Conservation (phyloP, 2,113 vertebrate genomes). For the Xiphophorus couchianus region DNA sequence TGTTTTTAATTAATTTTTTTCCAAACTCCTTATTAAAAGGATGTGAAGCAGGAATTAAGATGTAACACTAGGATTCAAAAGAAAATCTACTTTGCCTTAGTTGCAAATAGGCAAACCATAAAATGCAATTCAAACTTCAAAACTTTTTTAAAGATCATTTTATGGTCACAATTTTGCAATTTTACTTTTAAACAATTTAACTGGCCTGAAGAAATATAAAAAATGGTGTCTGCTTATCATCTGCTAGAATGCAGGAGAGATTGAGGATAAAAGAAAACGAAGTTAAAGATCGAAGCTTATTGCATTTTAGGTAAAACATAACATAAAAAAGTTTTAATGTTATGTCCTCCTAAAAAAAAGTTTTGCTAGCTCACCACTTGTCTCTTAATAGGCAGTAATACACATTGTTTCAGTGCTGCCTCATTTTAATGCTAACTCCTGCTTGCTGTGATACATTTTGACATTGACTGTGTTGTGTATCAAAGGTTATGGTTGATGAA, state of each 20-base stretch:
- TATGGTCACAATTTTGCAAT: not conserved
- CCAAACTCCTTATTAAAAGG: too few species aligned
- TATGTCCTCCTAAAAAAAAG: not conserved
- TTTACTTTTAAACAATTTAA: not conserved
- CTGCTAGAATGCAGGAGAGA: not conserved
- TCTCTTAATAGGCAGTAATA: constrained; percentile 21
- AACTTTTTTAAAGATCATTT: not conserved
- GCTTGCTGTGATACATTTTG: constrained; percentile 1
- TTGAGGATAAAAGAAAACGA: too few species aligned
- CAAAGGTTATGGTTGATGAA: constrained; percentile 24
- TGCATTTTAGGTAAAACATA: not conserved
- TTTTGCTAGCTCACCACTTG: not conserved
- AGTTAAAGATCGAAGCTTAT: not conserved
- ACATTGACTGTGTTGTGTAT: constrained; percentile 8
- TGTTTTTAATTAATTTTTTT: too few species aligned
- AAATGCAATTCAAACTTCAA: not conserved
- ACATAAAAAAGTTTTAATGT: not conserved
- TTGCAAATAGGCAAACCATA: not conserved
- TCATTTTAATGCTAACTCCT: constrained; percentile 12
- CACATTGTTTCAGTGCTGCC: constrained; percentile 6
- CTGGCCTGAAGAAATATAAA: not conserved
- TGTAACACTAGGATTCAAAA: too few species aligned
- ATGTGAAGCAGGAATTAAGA: too few species aligned
- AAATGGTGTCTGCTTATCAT: not conserved
- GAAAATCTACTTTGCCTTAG: not conserved